These are phyloP conservation scores for Hoplodrina blanda DNA, from an alignment of 2,888 invertebrate genomes.

Conservation along the genomic window DNA sequence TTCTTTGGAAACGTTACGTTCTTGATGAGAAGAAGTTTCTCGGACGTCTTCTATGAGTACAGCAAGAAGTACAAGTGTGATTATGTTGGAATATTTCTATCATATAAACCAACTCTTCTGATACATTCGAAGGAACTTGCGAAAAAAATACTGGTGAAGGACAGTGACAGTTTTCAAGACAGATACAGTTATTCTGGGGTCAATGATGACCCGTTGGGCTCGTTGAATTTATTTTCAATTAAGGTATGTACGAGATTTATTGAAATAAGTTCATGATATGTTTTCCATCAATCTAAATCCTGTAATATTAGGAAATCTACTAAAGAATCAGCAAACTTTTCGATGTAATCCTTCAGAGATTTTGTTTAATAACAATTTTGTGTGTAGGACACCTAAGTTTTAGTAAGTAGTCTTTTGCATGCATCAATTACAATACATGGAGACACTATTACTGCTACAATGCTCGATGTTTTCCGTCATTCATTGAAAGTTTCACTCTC, in stretches of 20 bases:
- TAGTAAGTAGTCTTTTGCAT: background rate
- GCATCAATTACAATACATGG: background rate
- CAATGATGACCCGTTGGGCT: slow-evolving; percentile 77
- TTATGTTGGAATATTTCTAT: slow-evolving; percentile 79
- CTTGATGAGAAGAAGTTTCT: slow-evolving; percentile 77
- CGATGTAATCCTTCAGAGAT: background rate
- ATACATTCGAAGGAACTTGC: slow-evolving; percentile 80
- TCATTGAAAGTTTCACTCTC: no score
- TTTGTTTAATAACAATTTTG: background rate
- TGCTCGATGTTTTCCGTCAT: no score
- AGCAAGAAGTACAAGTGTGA: slow-evolving; percentile 70
- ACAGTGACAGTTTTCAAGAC: slow-evolving; percentile 77
- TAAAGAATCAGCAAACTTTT: background rate
- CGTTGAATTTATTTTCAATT: slow-evolving; percentile 79
- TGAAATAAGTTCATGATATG: background rate
- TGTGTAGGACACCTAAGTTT: no score
- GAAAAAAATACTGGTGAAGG: slow-evolving; percentile 74
- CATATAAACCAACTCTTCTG: slow-evolving; percentile 75
- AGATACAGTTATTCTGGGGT: slow-evolving; percentile 72
- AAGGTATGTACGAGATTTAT: slow-evolving; percentile 69
- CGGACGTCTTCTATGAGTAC: slow-evolving; percentile 73
- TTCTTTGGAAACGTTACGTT: slow-evolving; percentile 77
- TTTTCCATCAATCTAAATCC: slow-evolving; percentile 7
- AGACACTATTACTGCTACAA: no score
- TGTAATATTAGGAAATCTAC: background rate